Conservation (phyloP, 2,797 vertebrate species). For the Lagocephalus sceleratus region DNA sequence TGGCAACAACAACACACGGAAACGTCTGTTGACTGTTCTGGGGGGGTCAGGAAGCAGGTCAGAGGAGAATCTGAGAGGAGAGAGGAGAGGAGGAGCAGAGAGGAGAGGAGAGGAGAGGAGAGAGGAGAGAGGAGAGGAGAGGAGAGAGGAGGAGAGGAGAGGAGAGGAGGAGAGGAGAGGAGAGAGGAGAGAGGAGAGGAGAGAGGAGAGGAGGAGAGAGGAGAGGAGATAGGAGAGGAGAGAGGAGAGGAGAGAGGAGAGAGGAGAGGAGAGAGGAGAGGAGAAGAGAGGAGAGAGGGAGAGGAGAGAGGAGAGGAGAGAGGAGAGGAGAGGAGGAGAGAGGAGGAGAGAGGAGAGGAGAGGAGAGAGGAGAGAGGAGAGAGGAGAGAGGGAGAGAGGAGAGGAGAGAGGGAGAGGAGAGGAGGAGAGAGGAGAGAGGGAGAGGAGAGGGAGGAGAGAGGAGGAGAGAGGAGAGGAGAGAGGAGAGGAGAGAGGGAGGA, state of each 20-base stretch:
- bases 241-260: slow-evolving; percentile 28
- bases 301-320: background rate
- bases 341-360: slow-evolving; percentile 10
- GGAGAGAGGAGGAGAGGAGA: slow-evolving; percentile 26
- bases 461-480: background rate
- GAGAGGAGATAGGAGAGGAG: slow-evolving; percentile 23
- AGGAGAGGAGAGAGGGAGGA: background rate
- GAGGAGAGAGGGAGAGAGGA: slow-evolving; percentile 27
- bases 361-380: slow-evolving; percentile 26
- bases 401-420: background rate
- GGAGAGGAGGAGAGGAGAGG: too few species aligned
- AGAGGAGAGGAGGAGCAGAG: background rate
- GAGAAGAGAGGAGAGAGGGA: background rate
- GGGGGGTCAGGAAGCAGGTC: background rate
- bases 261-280: background rate
- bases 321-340: background rate
- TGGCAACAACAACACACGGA: too few species aligned
- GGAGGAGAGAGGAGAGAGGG: background rate
- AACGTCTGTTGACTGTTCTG: too few species aligned
- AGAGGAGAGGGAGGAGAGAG: background rate
- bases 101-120: slow-evolving; percentile 20
- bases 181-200: background rate
- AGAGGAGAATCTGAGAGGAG: background rate
- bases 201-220: background rate
- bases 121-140: slow-evolving; percentile 16